Base-by-base conservation (phyloP, 2,113 vertebrate species). In the Physeter macrocephalus region DNA sequence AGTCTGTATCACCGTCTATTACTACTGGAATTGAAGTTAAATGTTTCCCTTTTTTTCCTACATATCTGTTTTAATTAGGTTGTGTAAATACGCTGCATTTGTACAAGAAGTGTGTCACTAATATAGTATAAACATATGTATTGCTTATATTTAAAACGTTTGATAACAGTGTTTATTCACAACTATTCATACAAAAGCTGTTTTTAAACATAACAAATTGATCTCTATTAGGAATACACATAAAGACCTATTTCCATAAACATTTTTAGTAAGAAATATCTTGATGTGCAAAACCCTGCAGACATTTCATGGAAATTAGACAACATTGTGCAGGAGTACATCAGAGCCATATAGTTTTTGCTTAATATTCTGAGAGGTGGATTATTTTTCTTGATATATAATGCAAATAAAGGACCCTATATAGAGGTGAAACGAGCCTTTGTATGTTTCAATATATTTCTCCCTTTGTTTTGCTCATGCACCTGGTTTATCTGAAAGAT, bases 191-290 rank as follows among this genome's bases (percentile, higher is more conserved):
- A 98, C 94, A 96, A 98, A 98, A 98, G 97, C 96, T 98, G 90
- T 94, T 98, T 98, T 98, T 98, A 98, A 98, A 97, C 96, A 87
- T 62, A 98, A 98, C 97, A 98, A 98, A 98, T 98, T 98, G 97
- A 90, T 98, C 81, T 98, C 96, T 97, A 94, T 98, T 98, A 98
- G 96, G 83, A 98, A 97, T 97, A 97, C 82, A 95, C 94, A 98
- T 98, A 98, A 98, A 98, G 97, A 98, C 97, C 98, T 98, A 98
- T 98, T 98, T 99, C 97, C 97, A 98, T 98, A 98, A 98, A 97
- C 95, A 98, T 97, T 98, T 98, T 98, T 96, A 98, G 90, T 88
- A 97, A 95, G 95, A 97, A 96, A 98, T 98, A 98, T 98, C 94
- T 98, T 98, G 96, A 98, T 98, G 94, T 96, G 87, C 72, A 98